Conservation (phyloP, 1,140 invertebrate genomes). For the Diachasmimorpha longicaudata region DNA sequence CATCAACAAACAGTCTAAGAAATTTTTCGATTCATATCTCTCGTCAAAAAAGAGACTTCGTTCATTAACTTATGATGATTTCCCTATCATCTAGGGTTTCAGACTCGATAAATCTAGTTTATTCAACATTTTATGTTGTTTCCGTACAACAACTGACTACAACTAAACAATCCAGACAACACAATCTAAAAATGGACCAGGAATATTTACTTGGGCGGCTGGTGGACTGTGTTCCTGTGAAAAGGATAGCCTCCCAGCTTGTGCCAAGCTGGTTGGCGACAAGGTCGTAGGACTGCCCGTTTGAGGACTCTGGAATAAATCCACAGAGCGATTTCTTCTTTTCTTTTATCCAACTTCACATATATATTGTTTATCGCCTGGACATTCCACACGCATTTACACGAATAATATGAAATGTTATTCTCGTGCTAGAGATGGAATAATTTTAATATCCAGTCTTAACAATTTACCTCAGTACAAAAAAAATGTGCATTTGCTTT, state of each 20-base stretch:
- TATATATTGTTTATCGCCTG: not conserved
- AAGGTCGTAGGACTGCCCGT: slow-evolving; percentile 74
- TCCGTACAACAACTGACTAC: not conserved
- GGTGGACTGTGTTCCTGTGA: slow-evolving; percentile 62
- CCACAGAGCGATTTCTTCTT: slow-evolving; percentile 41
- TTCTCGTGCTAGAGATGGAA: not conserved
- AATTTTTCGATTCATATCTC: not conserved
- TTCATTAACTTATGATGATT: not conserved
- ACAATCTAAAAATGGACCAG: slow-evolving; percentile 28
- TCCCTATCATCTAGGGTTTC: not conserved
- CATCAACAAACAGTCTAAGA: not conserved
- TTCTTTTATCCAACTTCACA: not conserved
- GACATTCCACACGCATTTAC: not conserved
- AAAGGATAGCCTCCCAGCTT: slow-evolving; percentile 65
- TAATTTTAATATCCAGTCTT: not conserved
- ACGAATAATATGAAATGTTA: not conserved
- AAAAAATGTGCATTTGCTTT: not conserved
- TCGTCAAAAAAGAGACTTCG: not conserved
- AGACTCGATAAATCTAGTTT: not conserved
- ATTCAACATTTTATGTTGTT: not conserved
- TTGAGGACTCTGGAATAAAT: slow-evolving; percentile 71
- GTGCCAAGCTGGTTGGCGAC: slow-evolving; percentile 71
- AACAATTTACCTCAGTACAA: not conserved
- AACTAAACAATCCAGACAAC: slow-evolving; percentile 4
- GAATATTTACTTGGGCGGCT: slow-evolving; percentile 62